phyloP scores from a whole-genome alignment of 1,140 invertebrate genomes.

The Lutraria rhynchaena region DNA sequence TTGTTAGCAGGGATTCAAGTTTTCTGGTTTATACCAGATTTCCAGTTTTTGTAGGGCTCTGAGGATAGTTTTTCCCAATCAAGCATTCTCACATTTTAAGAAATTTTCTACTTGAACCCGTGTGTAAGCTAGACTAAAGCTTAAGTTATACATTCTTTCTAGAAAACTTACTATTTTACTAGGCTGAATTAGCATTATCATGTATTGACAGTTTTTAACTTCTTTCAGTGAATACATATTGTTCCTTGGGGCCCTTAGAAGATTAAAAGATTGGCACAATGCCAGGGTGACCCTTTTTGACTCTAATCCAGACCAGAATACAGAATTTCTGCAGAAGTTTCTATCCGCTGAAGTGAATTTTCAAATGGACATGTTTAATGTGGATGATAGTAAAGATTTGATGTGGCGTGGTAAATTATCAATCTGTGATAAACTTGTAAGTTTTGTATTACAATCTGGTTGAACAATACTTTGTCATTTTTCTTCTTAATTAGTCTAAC shows the following conservation, averaged over 20 bases:
- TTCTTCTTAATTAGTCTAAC: too few species aligned
- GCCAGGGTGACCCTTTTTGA: constrained; percentile 32
- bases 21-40: too few species aligned
- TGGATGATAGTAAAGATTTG: background rate
- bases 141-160: too few species aligned
- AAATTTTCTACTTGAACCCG: too few species aligned
- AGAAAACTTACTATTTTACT: too few species aligned
- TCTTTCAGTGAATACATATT: constrained; percentile 47
- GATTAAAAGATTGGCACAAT: constrained; percentile 61
- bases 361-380: background rate
- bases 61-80: too few species aligned
- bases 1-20: too few species aligned
- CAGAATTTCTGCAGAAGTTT: constrained; percentile 51
- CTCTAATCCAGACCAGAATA: constrained; percentile 5
- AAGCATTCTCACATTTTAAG: too few species aligned
- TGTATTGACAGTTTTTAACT: background rate
- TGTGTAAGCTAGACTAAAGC: too few species aligned
- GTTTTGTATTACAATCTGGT: constrained; percentile 3
- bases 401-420: constrained; percentile 55
- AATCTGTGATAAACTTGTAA: constrained; percentile 55
- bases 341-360: constrained; percentile 17
- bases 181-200: too few species aligned
- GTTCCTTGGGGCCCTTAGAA: constrained; percentile 45
- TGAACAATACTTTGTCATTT: too few species aligned
- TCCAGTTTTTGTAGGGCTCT: too few species aligned